phyloP scores from a whole-genome alignment of 2,797 vertebrate species.

The Spea hammondii region DNA sequence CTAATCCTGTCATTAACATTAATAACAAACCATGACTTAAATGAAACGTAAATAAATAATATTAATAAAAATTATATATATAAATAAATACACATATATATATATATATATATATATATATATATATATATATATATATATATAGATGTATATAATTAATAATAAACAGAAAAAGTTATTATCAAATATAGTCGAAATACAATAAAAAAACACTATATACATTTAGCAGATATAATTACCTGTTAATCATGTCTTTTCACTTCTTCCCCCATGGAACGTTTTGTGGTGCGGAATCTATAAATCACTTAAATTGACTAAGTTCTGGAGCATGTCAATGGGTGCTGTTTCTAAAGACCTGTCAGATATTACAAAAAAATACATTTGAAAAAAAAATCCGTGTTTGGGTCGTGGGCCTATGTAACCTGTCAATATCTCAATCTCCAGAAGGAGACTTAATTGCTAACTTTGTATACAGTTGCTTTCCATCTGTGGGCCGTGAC shows the following conservation, averaged over 20 bases:
- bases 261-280: too few species aligned
- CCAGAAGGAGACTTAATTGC: too few species aligned
- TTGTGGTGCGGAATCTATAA: too few species aligned
- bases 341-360: background rate
- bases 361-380: background rate
- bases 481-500: background rate
- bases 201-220: background rate
- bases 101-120: background rate
- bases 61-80: too few species aligned
- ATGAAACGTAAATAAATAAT: too few species aligned
- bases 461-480: too few species aligned
- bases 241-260: background rate
- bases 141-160: background rate
- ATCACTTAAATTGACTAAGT: background rate
- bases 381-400: too few species aligned
- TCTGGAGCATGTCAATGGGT: background rate
- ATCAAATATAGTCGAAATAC: background rate
- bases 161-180: background rate
- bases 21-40: too few species aligned
- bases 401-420: too few species aligned
- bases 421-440: too few species aligned
- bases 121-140: background rate
- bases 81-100: too few species aligned
- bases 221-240: slow-evolving; percentile 18
- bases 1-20: too few species aligned